These are phyloP conservation scores for Saxidomus purpurata DNA, from an alignment of 1,140 invertebrate genomes.

Conservation along the genomic window DNA sequence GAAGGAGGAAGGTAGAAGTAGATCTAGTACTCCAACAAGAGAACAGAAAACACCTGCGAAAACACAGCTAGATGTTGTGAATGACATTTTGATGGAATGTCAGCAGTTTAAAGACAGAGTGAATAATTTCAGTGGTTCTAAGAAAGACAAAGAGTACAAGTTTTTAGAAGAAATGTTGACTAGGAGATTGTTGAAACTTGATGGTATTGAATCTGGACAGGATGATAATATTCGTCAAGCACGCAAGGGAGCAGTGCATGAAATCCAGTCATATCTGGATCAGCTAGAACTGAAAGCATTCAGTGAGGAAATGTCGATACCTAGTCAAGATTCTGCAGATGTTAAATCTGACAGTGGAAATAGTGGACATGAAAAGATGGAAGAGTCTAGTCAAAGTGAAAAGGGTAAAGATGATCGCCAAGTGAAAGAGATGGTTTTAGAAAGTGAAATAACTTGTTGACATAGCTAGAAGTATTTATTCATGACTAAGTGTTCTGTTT, in stretches of 20 bases:
- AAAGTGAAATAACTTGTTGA: conserved; percentile 71
- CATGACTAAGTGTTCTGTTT: no score
- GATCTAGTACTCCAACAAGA: conserved; percentile 11
- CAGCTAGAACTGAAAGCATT: conserved; percentile 90
- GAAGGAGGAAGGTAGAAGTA: background rate
- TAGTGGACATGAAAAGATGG: conserved; percentile 18
- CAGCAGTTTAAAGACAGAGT: conserved; percentile 92
- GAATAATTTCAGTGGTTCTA: conserved; percentile 91
- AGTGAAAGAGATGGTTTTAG: conserved; percentile 73
- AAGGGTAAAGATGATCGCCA: conserved; percentile 20
- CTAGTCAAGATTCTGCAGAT: background rate
- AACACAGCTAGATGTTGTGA: conserved; percentile 91
- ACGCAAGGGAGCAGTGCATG: conserved; percentile 94
- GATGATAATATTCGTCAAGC: conserved; percentile 94
- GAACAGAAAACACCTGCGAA: conserved; percentile 51
- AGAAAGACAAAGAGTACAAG: conserved; percentile 93
- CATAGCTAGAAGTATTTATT: no score
- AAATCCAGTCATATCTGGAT: conserved; percentile 94
- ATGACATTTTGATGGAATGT: conserved; percentile 93
- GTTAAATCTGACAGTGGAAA: background rate
- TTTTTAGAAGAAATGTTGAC: conserved; percentile 98
- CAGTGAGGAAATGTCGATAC: conserved; percentile 26
- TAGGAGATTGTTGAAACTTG: conserved; percentile 95
- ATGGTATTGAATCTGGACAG: conserved; percentile 96
- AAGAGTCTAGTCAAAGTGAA: background rate